phyloP scores from a whole-genome alignment of 2,113 vertebrate species.

The Sitta europaea region DNA sequence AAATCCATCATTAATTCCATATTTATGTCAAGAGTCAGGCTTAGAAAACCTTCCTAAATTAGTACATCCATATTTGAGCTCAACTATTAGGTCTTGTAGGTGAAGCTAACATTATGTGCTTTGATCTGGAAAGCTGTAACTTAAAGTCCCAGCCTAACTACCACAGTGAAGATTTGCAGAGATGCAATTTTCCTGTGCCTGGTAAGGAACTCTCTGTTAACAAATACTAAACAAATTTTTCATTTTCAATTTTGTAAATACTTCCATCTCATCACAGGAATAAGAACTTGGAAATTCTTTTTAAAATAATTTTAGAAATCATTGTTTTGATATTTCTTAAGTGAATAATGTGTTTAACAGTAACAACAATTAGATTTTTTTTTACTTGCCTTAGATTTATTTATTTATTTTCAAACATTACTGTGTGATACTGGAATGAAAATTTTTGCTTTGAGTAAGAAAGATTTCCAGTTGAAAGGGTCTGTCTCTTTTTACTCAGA shows the following conservation, averaged over 20 bases:
- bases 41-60: background rate
- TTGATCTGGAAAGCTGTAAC: background rate
- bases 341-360: background rate
- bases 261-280: background rate
- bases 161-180: background rate
- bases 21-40: background rate
- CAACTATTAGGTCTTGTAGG: background rate
- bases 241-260: background rate
- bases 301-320: rapidly evolving
- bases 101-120: background rate
- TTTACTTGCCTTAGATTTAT: background rate
- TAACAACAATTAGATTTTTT: background rate
- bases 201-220: background rate
- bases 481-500: background rate
- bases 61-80: background rate
- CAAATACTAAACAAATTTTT: background rate
- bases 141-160: background rate
- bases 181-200: background rate
- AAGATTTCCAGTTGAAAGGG: background rate
- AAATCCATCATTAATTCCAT: background rate
- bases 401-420: background rate
- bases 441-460: background rate
- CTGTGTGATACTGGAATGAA: background rate
- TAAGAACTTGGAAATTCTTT: background rate
- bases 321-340: background rate